Evolutionary conservation across 2,797 vertebrate species (phyloP), one percentile per base, ranked within the genome.

Genomic region (Nyctibius grandis): DNA sequence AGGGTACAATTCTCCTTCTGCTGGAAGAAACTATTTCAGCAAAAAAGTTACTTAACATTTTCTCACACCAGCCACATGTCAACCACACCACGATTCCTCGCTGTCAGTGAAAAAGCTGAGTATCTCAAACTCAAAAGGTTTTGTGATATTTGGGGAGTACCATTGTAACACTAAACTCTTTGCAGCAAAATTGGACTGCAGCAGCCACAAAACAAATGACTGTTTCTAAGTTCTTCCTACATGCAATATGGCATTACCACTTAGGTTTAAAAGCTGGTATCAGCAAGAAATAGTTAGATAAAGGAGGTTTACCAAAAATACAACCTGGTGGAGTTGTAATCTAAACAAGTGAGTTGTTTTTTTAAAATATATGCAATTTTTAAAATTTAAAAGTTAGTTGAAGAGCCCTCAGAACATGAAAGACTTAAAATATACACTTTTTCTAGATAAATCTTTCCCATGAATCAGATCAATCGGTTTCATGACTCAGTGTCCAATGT

Each of bases 71-170:
- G 56, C 47, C 59, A 34, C 28, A 17, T 2, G n/a, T 77, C 76
- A 67, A 38, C n/a, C 54, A 72, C 45, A 80, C 9, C 33, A 25
- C 0, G 0, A 14, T 7, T 60, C 38, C 64, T 82, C 2, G 0
- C 48, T 26, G 36, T 2, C 47, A 34, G 31, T 8, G 34, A 74
- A 56, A 56, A 54, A 76, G 70, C 6, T 1, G 1, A 64, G n/a
- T 6, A 61, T 23, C 33, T 42, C 3, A 17, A 77, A 57, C 64
- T 50, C 50, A 22, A 63, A 75, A 54, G 36, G 44, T 26, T 36
- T 22, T 38, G 38, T 17, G 6, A 60, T n/a, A 40, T 34, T 47
- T 48, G 17, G 34, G 38, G 31, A 54, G 7, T 12, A 64, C 16
- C 34, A 10, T 7, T 14, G 4, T 1, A 73, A 72, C 29, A 16